Evolutionary conservation across 1,140 invertebrate species (phyloP).

Genomic region (Heliconius eleuchia): DNA sequence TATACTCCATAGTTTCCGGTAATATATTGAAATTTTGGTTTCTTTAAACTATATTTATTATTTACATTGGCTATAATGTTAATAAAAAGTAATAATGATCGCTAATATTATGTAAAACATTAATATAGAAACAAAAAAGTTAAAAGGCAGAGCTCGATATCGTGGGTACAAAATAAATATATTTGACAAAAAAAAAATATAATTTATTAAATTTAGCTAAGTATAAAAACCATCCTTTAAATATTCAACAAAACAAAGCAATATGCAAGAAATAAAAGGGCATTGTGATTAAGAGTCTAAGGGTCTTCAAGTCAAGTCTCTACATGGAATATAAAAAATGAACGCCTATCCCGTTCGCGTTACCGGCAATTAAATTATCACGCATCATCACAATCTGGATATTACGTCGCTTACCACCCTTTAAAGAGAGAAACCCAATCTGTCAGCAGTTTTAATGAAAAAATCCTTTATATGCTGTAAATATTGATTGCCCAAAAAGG

Average conservation of each 20-base stretch:
- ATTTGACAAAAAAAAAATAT: too few species aligned
- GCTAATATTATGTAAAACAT: too few species aligned
- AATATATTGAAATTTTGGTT: neutral
- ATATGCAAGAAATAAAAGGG: constrained; percentile 4
- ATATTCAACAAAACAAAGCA: neutral
- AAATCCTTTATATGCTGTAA: constrained; percentile 23
- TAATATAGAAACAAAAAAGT: too few species aligned
- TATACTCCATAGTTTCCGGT: neutral
- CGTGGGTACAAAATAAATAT: too few species aligned
- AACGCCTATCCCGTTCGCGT: constrained; percentile 10
- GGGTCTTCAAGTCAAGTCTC: neutral
- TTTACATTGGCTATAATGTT: too few species aligned
- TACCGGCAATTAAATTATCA: constrained; percentile 69
- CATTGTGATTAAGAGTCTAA: constrained; percentile 4
- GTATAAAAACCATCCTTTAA: neutral
- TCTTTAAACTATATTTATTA: too few species aligned
- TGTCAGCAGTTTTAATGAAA: constrained; percentile 23
- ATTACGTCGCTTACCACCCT: constrained; percentile 28
- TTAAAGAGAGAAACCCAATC: constrained; percentile 17
- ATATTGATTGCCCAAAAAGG: constrained; percentile 24
- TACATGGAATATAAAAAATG: constrained; percentile 3
- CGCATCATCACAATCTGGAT: constrained; percentile 54
- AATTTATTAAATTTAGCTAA: too few species aligned
- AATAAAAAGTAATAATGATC: too few species aligned
- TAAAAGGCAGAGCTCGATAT: too few species aligned